These are phyloP conservation scores for Aphelinus certus DNA, from an alignment of 1,140 invertebrate species.

Conservation along the genomic window DNA sequence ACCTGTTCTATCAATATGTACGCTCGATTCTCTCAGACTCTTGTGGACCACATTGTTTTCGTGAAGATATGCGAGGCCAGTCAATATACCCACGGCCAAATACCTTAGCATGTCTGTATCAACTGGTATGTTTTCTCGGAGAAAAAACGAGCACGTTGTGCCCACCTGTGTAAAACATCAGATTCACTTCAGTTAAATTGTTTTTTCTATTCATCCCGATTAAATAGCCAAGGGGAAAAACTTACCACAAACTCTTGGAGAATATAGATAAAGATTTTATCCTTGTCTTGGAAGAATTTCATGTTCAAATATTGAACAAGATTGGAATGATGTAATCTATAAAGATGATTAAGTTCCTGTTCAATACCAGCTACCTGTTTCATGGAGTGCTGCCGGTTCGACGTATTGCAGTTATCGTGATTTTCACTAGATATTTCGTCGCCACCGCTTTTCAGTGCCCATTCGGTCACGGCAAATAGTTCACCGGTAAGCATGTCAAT, in stretches of 20 bases:
- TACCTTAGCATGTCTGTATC: slow-evolving; percentile 71
- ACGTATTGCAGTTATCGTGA: slow-evolving; percentile 47
- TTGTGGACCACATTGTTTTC: slow-evolving; percentile 82
- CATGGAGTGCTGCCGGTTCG: slow-evolving; percentile 61
- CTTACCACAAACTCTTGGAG: slow-evolving; percentile 74
- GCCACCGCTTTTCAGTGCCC: slow-evolving; percentile 68
- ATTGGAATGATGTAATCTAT: slow-evolving; percentile 76
- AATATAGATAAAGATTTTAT: slow-evolving; percentile 69
- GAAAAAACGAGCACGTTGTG: slow-evolving; percentile 66
- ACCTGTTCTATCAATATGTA: slow-evolving; percentile 72
- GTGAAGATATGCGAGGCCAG: slow-evolving; percentile 77
- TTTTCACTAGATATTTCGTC: slow-evolving; percentile 29
- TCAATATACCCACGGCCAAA: slow-evolving; percentile 73
- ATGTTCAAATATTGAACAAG: slow-evolving; percentile 79
- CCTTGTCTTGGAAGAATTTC: slow-evolving; percentile 69
- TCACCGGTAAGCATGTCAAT: slow-evolving; percentile 76
- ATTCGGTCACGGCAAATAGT: slow-evolving; percentile 75
- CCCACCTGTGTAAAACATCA: slow-evolving; percentile 54
- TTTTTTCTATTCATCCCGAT: too few relatives aligned
- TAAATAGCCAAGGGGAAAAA: too few relatives aligned
- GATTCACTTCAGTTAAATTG: background rate
- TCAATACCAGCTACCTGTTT: slow-evolving; percentile 74
- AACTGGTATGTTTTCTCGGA: slow-evolving; percentile 67
- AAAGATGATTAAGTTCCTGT: slow-evolving; percentile 75
- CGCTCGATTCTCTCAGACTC: slow-evolving; percentile 73